A percentile compares a stretch with the other conserved stretches of the same genome.
phyloP scores from a whole-genome alignment of 2,113 vertebrate genomes.

The Petromus typicus region DNA sequence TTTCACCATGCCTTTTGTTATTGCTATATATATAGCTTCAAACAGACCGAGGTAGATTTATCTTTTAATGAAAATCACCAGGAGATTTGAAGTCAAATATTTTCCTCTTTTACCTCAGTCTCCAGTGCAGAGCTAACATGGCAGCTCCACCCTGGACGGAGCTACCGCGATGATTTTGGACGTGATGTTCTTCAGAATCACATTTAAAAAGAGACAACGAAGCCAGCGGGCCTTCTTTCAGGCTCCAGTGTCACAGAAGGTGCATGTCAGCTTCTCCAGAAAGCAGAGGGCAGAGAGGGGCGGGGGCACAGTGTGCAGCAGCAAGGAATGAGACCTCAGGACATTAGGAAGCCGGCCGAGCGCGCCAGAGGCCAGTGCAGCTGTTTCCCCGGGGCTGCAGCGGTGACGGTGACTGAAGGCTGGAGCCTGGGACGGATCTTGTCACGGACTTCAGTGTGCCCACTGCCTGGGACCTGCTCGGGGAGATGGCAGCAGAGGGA shows the following conservation, averaged over 20 bases:
- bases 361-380: fast-evolving
- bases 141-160: neutral
- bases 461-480: fast-evolving
- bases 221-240: slow-evolving; percentile 35
- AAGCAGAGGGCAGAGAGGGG: slow-evolving; percentile 37
- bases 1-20: slow-evolving; percentile 65
- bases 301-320: neutral
- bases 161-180: neutral
- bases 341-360: neutral
- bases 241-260: neutral
- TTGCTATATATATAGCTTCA: slow-evolving; percentile 59
- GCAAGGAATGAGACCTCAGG: neutral
- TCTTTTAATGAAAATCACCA: slow-evolving; percentile 76
- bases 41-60: slow-evolving; percentile 72
- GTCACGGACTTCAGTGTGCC: neutral
- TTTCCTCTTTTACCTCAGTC: slow-evolving; percentile 65
- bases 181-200: slow-evolving; percentile 1
- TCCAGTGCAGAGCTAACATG: slow-evolving; percentile 40
- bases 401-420: neutral
- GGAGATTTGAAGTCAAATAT: slow-evolving; percentile 68
- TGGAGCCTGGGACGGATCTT: fast-evolving
- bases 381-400: neutral
- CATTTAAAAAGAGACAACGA: slow-evolving; percentile 52
- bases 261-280: neutral
- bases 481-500: neutral